phyloP scores from a whole-genome alignment of 2,113 vertebrate species.

The Tricholaema leucomelas region DNA sequence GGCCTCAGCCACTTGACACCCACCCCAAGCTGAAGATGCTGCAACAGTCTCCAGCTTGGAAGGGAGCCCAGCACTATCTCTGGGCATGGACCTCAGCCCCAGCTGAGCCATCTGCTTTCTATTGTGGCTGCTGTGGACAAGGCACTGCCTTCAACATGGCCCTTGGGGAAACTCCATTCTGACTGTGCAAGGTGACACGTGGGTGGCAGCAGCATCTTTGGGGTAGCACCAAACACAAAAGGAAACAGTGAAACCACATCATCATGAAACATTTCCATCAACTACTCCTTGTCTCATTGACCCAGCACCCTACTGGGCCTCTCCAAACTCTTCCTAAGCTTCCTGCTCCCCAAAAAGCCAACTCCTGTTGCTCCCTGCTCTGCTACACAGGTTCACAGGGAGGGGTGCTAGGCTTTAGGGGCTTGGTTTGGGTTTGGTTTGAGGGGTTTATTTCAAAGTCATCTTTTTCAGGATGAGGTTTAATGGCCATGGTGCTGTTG shows the following conservation, averaged over 20 bases:
- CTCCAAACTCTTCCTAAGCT: background rate
- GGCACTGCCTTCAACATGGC: background rate
- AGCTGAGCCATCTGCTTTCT: background rate
- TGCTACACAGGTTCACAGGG: background rate
- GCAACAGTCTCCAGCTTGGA: background rate
- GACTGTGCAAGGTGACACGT: accelerated
- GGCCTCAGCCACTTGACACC: no score
- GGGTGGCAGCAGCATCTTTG: background rate
- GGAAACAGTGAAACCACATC: accelerated
- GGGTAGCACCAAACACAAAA: background rate
- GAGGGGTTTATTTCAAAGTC: background rate
- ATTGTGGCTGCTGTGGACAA: background rate
- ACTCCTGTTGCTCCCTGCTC: background rate
- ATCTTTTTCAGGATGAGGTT: no score
- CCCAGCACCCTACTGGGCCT: background rate
- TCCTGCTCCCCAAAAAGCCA: accelerated
- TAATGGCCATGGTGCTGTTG: no score
- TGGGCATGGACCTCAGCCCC: accelerated
- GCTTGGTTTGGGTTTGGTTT: background rate
- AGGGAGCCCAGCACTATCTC: background rate
- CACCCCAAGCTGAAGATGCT: background rate
- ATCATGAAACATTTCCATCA: background rate
- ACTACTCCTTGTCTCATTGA: background rate
- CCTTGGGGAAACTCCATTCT: background rate
- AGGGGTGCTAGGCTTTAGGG: background rate